Evolutionary conservation across 2,113 vertebrate species (phyloP), one percentile per base, ranked within the genome.

Genomic region (Philantomba maxwellii): DNA sequence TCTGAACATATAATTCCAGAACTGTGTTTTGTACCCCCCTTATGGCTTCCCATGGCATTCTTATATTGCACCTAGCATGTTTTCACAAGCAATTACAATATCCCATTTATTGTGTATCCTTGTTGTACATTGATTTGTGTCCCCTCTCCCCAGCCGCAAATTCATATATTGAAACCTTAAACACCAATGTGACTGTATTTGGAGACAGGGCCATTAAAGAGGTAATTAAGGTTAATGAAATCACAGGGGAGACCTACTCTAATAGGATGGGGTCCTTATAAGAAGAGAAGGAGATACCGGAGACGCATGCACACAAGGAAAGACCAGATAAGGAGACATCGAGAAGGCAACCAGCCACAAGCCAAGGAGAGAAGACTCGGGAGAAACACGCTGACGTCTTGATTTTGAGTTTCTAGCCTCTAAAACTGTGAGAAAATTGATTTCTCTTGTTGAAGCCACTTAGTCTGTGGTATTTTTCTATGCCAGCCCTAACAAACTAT

Each of bases 131-230:
- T 51, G 26, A 43, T 36, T 55, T 33, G 28, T 75, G 1, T 73
- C 7, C 14, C 7, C 33, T 1, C 53, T 43, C 39, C 3, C 1
- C 16, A 4, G 0, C 17, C 66, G 2, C 28, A 62, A 39, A 60
- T 36, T 62, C 9, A 45, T 39, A 47, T 70, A 5, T 89, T 60
- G 82, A 87, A 96, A 15, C 7, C 11, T 5, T 81, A 89, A 55
- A 1, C 2, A 13, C 10, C 12, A 89, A 6, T 55, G n/a, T 64
- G 12, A 81, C 30, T 88, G 12, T 19, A 94, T 47, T 82, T 53
- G 47, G 33, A 84, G n/a, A 84, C 0, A 64, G 23, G 19, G 2
- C 9, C 10, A 55, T 80, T 73, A 87, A 86, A 88, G 25, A 19
- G 8, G 3, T 75, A 80, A 80, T 55, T 70, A 84, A 78, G 66